Base-by-base conservation (phyloP, 2,113 vertebrate genomes). In the Lucifuga dentata region DNA sequence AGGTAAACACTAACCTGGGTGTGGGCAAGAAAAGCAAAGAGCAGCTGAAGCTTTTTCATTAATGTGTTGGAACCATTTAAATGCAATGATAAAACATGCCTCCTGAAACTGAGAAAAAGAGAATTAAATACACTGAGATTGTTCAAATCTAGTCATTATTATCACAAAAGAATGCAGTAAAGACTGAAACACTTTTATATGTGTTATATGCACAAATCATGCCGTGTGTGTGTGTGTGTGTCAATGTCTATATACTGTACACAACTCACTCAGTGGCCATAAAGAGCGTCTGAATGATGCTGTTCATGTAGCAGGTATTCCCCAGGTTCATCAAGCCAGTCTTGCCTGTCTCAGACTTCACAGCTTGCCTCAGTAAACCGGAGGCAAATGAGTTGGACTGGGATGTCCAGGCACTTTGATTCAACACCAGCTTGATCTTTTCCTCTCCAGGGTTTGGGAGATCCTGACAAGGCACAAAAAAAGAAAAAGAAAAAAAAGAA, bases 221-320 rank as follows among this genome's bases (percentile, higher is more conserved):
- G n/a, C n/a, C n/a, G n/a, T 23, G 2, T 35, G 2, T 16, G 2
- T 23, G 9, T 20, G 8, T 62, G 57, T 44, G 5, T 5, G 5
- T n/a, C n/a, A n/a, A n/a, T n/a, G n/a, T n/a, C n/a, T n/a, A n/a
- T n/a, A n/a, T n/a, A n/a, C n/a, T n/a, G n/a, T n/a, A n/a, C 15
- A 38, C 2, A 33, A 95, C 96, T 96, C 91, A 99, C 98, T 99
- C 97, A 65, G 97, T 98, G 76, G 98, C 96, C 97, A 98, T 98
- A 86, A 97, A 99, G 60, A 99, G 92, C 23, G 95, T 96, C 88
- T 99, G 98, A 79, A 99, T 94, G 87, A 99, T 95, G 91, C 97
- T 99, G 88, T 99, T 99, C 95, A 99, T 98, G 84, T 95, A 99
- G 87, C 98, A 99, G 2, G 97, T 99, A 85, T 99, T 99, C 69